A percentile compares a stretch with the other conserved stretches of the same genome.
Evolutionary conservation across 2,113 vertebrate genomes (phyloP).

Genomic region (Sylvia atricapilla): DNA sequence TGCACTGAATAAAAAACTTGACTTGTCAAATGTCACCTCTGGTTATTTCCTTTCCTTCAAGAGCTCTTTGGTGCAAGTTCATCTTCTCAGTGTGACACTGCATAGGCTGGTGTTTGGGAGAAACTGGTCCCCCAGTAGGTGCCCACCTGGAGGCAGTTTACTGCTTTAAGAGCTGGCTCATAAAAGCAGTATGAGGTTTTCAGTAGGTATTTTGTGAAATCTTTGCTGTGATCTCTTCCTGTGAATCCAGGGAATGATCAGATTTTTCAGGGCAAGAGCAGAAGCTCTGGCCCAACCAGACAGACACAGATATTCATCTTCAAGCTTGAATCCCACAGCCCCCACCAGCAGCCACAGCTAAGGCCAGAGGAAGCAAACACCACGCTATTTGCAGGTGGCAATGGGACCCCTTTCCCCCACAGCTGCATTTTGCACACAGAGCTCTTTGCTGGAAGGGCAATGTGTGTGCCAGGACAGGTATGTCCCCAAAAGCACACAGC

Average conservation of each 20-base stretch:
- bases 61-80: not conserved
- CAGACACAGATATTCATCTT: not conserved
- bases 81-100: not conserved
- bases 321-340: too few species aligned
- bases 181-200: not conserved
- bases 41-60: not conserved
- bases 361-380: not conserved
- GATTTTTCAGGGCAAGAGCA: not conserved
- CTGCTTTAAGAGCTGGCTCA: not conserved
- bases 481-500: not conserved
- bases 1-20: constrained; percentile 47
- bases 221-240: not conserved
- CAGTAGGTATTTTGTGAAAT: not conserved
- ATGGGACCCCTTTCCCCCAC: not conserved
- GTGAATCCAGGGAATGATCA: not conserved
- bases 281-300: not conserved
- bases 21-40: not conserved
- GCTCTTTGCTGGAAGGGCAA: not conserved
- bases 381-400: not conserved
- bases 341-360: not conserved
- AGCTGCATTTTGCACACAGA: not conserved
- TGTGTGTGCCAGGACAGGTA: not conserved
- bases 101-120: not conserved
- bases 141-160: not conserved
- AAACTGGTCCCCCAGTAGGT: fast-evolving